These are phyloP conservation scores for Galaxias olidus DNA, from an alignment of 2,797 vertebrate genomes.

Conservation along the genomic window DNA sequence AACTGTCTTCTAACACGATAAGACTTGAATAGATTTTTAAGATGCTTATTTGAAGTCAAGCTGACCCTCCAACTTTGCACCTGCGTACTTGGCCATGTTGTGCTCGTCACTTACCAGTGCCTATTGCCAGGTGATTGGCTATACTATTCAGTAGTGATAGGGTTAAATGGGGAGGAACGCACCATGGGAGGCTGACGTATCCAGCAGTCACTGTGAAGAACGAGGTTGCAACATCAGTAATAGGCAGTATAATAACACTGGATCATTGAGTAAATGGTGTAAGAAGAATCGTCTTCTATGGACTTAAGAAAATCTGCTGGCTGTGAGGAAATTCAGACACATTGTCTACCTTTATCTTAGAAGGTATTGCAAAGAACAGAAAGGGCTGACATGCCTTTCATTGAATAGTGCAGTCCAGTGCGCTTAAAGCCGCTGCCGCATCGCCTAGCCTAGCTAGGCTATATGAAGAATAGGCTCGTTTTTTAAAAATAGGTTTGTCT, in stretches of 20 bases:
- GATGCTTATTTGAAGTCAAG: too few species aligned
- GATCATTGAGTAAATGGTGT: background rate
- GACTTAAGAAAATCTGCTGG: too few species aligned
- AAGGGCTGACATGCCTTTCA: constrained; percentile 42
- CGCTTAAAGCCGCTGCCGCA: constrained; percentile 18
- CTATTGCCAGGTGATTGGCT: background rate
- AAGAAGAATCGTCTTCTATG: too few species aligned
- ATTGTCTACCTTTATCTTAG: background rate
- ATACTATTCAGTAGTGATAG: constrained; percentile 17
- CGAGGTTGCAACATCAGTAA: constrained; percentile 40
- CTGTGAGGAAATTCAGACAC: background rate
- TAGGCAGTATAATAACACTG: constrained; percentile 22
- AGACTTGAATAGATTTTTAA: too few species aligned
- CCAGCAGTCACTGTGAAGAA: constrained; percentile 27
- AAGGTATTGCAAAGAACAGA: constrained; percentile 25
- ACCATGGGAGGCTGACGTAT: constrained; percentile 28
- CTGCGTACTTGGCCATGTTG: too few species aligned
- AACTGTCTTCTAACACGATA: too few species aligned
- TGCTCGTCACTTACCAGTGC: background rate
- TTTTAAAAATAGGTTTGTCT: background rate
- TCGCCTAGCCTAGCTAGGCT: constrained; percentile 38
- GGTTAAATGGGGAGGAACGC: constrained; percentile 53
- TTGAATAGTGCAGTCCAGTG: constrained; percentile 33
- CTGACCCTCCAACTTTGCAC: too few species aligned
- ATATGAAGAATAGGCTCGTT: constrained; percentile 15